These are phyloP conservation scores for Uria lomvia DNA, from an alignment of 2,113 vertebrate genomes.

Conservation along the genomic window DNA sequence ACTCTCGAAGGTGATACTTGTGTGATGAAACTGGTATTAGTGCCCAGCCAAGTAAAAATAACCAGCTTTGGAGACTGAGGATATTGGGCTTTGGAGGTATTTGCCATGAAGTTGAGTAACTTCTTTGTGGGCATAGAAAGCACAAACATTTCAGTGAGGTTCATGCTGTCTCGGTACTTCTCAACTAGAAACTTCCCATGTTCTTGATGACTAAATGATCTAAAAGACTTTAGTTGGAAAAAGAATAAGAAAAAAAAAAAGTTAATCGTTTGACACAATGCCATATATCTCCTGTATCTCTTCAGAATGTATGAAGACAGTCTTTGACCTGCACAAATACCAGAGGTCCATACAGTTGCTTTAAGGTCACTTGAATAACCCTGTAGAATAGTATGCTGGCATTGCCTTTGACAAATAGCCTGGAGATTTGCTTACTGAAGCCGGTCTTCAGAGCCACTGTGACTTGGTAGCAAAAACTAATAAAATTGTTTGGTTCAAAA, in stretches of 20 bases:
- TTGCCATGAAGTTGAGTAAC: background rate
- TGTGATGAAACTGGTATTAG: background rate
- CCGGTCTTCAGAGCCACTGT: constrained; percentile 6
- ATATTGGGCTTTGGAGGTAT: background rate
- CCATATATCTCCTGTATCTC: background rate
- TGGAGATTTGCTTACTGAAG: constrained; percentile 39
- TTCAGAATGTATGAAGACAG: constrained; percentile 32
- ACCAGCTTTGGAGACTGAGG: background rate
- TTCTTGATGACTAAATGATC: background rate
- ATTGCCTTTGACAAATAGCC: constrained; percentile 42
- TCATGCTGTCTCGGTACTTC: background rate
- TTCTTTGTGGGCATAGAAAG: background rate
- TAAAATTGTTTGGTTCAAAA: constrained; percentile 58
- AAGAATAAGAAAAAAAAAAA: background rate
- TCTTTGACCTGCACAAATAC: constrained; percentile 50
- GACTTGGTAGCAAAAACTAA: constrained; percentile 35
- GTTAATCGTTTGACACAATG: background rate
- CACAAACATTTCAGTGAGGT: fast-evolving
- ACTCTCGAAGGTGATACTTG: background rate
- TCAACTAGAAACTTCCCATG: background rate
- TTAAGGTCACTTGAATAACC: constrained; percentile 45
- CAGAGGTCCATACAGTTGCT: constrained; percentile 28
- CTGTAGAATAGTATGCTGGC: background rate
- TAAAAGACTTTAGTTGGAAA: background rate
- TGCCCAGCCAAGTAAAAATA: background rate